A percentile compares a stretch with the other conserved stretches of the same genome.
Evolutionary conservation across 2,888 invertebrate genomes (phyloP).

Genomic region (Terebella lapidaria): DNA sequence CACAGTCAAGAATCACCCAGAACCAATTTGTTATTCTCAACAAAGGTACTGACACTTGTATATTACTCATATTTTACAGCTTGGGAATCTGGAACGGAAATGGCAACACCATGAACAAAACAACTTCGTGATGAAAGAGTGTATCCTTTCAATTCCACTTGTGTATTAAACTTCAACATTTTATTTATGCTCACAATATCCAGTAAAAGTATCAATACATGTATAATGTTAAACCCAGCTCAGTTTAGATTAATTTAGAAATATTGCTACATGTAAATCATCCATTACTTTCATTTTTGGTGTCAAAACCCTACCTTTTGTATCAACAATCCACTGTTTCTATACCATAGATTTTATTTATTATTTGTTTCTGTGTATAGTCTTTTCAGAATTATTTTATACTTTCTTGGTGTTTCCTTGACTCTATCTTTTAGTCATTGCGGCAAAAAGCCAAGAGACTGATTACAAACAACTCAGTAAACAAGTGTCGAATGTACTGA

Average conservation of each 20-base stretch:
- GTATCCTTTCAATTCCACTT: constrained; percentile 55
- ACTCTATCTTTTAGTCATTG: constrained; percentile 53
- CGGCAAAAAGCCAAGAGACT: constrained; percentile 64
- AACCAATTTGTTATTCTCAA: no score
- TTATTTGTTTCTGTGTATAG: no score
- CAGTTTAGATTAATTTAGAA: not conserved
- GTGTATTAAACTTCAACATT: constrained; percentile 1
- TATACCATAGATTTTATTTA: not conserved
- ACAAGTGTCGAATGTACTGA: no score
- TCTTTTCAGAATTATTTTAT: not conserved
- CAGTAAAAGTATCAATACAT: not conserved
- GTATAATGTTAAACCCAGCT: not conserved
- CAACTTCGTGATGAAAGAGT: constrained; percentile 66
- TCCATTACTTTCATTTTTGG: not conserved
- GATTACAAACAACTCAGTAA: no score
- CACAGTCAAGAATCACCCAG: no score
- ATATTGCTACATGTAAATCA: not conserved
- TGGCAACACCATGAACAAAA: constrained; percentile 66
- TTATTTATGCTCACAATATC: not conserved
- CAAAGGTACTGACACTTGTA: not conserved
- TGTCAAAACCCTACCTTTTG: no score
- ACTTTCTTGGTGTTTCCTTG: not conserved
- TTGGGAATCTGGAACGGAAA: constrained; percentile 68
- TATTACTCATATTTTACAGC: constrained; percentile 55
- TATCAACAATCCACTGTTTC: not conserved